Base-by-base conservation (phyloP, 1,140 invertebrate genomes). In the Drosophila chauvacae region DNA sequence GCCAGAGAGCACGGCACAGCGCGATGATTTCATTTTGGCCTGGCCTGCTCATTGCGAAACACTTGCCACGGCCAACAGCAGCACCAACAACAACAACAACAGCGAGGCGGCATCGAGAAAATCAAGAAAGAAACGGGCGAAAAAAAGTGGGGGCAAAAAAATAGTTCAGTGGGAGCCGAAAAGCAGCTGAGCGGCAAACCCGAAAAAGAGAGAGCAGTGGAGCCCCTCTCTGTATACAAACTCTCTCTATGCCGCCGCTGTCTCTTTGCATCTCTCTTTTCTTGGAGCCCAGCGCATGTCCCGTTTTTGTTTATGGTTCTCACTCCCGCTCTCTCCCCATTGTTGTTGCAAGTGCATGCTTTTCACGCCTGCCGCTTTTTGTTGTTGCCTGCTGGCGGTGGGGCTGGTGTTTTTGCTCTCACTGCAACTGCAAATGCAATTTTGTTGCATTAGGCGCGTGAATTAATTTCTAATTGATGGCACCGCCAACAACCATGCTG, bases 51-150 rank as follows among this genome's bases (percentile, higher is more conserved):
- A 88, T 88, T 88, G 84, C 84, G 85, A 88, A 88, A 90, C 85
- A 90, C 85, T 90, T 90, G 85, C 85, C 85, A 90, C 85, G 85
- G 85, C 85, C 85, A 90, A 90, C 85, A 90, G 55, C 63, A 64
- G 35, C 79, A 69, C 64, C 61, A 58, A n/a, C 68, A 39, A 39
- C 42, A 59, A 30, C 77, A 44, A 44, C 42, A 44, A 44, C 10
- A 35, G 44, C 26, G 20, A 11, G 51, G 35, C 30, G 42, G 57
- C 59, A 63, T 48, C 58, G 68, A 85, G 82, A 86, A 85, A 86
- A 85, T 66, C 82, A 81, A 80, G 74, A 81, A 71, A 80, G 61
- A 70, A 70, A 70, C 63, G 66, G 66, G 66, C 69, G 55, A 37
- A 66, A 72, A 72, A 60, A 73, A 72, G 69, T 72, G 53, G 70